Evolutionary conservation across 1,140 invertebrate genomes (phyloP).

Genomic region (Aphaenogaster floridana): DNA sequence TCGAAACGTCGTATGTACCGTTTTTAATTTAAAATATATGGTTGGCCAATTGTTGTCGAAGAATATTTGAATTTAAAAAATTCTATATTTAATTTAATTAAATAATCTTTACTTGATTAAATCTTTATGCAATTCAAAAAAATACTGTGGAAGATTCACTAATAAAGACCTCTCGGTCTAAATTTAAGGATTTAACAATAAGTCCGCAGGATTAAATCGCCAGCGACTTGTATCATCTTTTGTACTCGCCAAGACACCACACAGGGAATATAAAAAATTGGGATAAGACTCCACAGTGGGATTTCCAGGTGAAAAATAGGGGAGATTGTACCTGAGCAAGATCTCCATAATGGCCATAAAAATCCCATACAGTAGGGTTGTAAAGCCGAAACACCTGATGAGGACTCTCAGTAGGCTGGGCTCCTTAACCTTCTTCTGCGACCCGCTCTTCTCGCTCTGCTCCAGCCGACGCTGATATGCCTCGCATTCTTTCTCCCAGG

Average conservation of each 20-base stretch:
- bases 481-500: constrained; percentile 82
- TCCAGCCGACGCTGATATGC: constrained; percentile 57
- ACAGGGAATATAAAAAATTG: neutral
- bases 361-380: constrained; percentile 86
- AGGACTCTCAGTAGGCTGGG: constrained; percentile 88
- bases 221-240: neutral
- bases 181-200: neutral
- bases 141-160: neutral
- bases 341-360: constrained; percentile 87
- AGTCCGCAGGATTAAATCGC: neutral
- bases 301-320: neutral
- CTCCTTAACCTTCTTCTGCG: constrained; percentile 70
- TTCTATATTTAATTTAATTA: neutral
- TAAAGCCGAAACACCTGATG: constrained; percentile 86
- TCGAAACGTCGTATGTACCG: no score
- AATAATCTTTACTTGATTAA: neutral
- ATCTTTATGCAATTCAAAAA: constrained; percentile 2
- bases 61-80: no score
- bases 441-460: constrained; percentile 58
- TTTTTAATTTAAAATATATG: no score
- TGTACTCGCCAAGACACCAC: neutral
- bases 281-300: neutral
- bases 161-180: neutral
- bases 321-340: constrained; percentile 85
- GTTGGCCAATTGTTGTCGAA: no score